A percentile compares a stretch with the other conserved stretches of the same genome.
Evolutionary conservation across 1,140 invertebrate genomes (phyloP).

Genomic region (Trinorchestia longiramus): DNA sequence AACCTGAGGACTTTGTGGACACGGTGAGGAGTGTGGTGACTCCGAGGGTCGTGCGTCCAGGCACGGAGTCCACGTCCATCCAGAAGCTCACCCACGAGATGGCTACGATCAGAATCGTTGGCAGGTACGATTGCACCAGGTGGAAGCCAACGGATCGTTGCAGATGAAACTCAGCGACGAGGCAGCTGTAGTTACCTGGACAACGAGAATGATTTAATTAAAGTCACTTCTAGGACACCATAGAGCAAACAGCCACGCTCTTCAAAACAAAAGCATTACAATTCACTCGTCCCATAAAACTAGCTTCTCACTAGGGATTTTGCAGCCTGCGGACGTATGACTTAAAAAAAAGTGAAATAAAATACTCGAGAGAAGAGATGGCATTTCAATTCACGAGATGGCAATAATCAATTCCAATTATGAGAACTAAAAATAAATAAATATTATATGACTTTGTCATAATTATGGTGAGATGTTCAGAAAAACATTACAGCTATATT

Average conservation of each 20-base stretch:
- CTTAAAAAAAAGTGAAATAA: neutral
- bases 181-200: conserved; percentile 76
- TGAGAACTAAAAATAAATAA: too few relatives aligned
- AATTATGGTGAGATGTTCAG: too few relatives aligned
- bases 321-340: neutral
- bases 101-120: conserved; percentile 78
- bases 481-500: too few relatives aligned
- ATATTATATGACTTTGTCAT: too few relatives aligned
- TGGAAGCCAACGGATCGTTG: conserved; percentile 76
- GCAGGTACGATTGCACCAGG: conserved; percentile 78
- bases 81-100: conserved; percentile 80
- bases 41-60: conserved; percentile 76
- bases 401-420: too few relatives aligned
- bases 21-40: conserved; percentile 77
- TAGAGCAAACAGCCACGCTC: neutral
- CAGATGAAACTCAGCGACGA: conserved; percentile 74
- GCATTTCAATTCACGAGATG: too few relatives aligned
- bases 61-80: conserved; percentile 78
- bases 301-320: neutral
- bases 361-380: too few relatives aligned
- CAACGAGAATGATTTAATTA: neutral
- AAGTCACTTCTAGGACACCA: neutral
- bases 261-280: too few relatives aligned
- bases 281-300: too few relatives aligned
- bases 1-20: conserved; percentile 71